These are phyloP conservation scores for Cossypha caffra DNA, from an alignment of 2,797 vertebrate genomes.

Conservation along the genomic window DNA sequence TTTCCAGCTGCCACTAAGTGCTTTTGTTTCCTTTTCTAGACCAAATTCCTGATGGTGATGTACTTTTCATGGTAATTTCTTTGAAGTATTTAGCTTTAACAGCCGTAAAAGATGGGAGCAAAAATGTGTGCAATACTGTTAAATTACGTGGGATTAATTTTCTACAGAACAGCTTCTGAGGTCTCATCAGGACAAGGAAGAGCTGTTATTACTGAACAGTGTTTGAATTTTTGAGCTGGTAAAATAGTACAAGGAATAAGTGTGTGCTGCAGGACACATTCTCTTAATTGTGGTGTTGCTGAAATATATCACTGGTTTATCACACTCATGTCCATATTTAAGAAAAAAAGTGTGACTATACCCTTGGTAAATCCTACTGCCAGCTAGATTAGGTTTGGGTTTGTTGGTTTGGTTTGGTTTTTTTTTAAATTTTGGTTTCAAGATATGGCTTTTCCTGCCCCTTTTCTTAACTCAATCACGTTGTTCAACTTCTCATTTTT, in stretches of 20 bases:
- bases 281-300: background rate
- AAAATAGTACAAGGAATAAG: background rate
- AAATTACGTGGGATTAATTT: background rate
- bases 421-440: background rate
- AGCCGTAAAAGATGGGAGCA: background rate
- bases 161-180: background rate
- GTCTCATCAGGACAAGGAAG: background rate
- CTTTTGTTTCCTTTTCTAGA: background rate
- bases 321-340: background rate
- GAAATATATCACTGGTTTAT: background rate
- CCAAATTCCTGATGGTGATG: background rate
- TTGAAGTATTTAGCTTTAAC: background rate
- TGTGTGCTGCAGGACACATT: background rate
- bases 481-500: background rate
- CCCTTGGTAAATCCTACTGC: background rate
- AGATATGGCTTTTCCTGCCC: background rate
- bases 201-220: background rate
- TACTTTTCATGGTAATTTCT: background rate
- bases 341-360: background rate
- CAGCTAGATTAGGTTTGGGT: background rate
- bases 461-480: background rate
- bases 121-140: background rate
- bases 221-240: background rate
- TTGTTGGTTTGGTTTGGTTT: background rate
- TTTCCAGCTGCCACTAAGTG: background rate